Evolutionary conservation across 2,797 vertebrate species (phyloP).

Genomic region (Cyclura pinguis): DNA sequence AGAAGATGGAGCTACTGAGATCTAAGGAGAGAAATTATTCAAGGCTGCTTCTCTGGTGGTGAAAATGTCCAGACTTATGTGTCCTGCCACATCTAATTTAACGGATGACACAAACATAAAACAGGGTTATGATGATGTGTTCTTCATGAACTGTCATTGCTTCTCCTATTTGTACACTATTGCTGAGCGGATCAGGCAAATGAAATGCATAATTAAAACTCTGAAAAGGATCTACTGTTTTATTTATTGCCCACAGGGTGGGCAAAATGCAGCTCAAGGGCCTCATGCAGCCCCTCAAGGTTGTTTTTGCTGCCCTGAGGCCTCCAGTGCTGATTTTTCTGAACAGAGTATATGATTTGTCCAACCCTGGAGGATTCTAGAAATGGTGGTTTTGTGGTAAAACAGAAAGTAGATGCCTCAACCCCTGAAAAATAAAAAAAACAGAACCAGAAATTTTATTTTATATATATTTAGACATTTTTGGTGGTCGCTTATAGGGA

Average conservation of each 20-base stretch:
- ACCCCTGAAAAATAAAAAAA: no score
- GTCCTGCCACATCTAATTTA: conserved; percentile 78
- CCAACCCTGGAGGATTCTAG: no score
- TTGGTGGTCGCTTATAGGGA: no score
- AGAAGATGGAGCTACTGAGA: conserved; percentile 63
- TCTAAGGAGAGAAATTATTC: conserved; percentile 74
- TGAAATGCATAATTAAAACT: conserved; percentile 68
- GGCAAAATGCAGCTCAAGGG: neutral
- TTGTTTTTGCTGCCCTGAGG: no score
- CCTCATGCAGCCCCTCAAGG: no score
- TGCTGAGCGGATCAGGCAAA: conserved; percentile 53
- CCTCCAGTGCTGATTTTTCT: no score
- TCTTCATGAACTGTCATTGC: conserved; percentile 62
- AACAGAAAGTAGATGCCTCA: no score
- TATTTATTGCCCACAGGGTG: conserved; percentile 10
- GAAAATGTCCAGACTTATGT: conserved; percentile 79
- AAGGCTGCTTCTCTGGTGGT: conserved; percentile 68
- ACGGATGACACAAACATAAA: conserved; percentile 74
- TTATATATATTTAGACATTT: no score
- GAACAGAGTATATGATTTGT: no score
- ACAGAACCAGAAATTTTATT: no score
- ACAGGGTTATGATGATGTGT: conserved; percentile 58
- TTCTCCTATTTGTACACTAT: conserved; percentile 63
- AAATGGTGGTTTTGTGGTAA: no score
- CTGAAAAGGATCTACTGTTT: conserved; percentile 61